Conservation (phyloP, 2,888 invertebrate genomes). For the Cryptocephalus moraei region DNA sequence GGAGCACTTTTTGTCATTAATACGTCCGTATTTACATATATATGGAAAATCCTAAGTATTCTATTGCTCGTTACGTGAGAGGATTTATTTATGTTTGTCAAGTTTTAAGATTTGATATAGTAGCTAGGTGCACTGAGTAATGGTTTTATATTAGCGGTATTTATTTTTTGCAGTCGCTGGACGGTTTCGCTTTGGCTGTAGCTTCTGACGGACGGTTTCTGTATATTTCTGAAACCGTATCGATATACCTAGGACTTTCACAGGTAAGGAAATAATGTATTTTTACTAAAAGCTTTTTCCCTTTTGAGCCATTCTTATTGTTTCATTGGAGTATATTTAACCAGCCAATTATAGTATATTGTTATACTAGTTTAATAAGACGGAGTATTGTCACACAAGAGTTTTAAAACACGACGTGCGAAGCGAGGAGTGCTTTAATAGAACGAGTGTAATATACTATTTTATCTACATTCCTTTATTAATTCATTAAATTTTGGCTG, state of each 20-base stretch:
- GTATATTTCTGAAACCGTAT: conserved; percentile 99
- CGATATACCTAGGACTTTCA: conserved; percentile 97
- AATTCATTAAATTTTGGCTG: too few relatives aligned
- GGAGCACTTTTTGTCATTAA: not conserved
- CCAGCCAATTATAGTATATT: too few relatives aligned
- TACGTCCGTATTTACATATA: not conserved
- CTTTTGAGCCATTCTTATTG: not conserved
- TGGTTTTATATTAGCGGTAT: not conserved
- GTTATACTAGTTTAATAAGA: too few relatives aligned
- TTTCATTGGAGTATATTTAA: not conserved
- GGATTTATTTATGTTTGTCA: too few relatives aligned
- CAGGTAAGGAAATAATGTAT: conserved; percentile 53
- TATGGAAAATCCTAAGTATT: not conserved
- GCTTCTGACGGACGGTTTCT: conserved; percentile 95
- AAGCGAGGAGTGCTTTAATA: too few relatives aligned
- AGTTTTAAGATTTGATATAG: too few relatives aligned
- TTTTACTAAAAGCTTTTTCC: not conserved
- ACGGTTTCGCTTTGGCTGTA: conserved; percentile 94
- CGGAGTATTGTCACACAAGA: too few relatives aligned
- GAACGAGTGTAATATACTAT: too few relatives aligned
- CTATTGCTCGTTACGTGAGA: too few relatives aligned
- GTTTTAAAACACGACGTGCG: too few relatives aligned
- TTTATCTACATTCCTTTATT: too few relatives aligned
- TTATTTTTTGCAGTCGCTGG: conserved; percentile 70
- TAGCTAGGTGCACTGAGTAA: too few relatives aligned